These are phyloP conservation scores for Vombatus ursinus DNA, from an alignment of 2,113 vertebrate genomes.

Conservation along the genomic window DNA sequence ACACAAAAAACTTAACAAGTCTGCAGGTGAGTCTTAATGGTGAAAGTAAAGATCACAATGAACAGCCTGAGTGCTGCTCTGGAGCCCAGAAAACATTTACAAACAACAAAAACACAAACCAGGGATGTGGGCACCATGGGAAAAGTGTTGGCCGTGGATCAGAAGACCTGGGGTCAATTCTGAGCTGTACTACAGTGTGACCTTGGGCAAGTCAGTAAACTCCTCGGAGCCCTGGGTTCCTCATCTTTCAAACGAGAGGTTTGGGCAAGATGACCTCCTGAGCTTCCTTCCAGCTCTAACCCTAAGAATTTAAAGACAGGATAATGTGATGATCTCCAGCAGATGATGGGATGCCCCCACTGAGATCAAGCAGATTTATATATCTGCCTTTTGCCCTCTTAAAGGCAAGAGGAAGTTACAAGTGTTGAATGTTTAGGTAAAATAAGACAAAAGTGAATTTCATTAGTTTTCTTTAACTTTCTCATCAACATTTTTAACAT, in stretches of 20 bases:
- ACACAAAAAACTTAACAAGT: not conserved
- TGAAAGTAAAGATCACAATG: constrained; percentile 4
- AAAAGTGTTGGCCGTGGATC: not conserved
- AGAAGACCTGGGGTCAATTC: not conserved
- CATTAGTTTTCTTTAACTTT: constrained; percentile 18
- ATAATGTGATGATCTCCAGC: not conserved
- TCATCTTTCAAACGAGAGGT: not conserved
- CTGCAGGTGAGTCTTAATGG: not conserved
- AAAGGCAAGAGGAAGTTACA: not conserved
- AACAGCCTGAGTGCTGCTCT: not conserved
- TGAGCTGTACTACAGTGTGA: not conserved
- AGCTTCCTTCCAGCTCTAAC: not conserved
- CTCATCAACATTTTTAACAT: not conserved
- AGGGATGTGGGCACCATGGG: not conserved
- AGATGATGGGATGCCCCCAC: no score
- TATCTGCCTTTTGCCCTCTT: not conserved
- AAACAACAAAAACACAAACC: not conserved
- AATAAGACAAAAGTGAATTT: not conserved
- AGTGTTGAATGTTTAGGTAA: not conserved
- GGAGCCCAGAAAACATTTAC: not conserved
- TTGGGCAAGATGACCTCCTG: not conserved
- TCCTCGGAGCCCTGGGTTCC: not conserved
- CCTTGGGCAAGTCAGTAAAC: not conserved
- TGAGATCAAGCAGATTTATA: not conserved
- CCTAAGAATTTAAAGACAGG: not conserved